Evolutionary conservation across 2,888 invertebrate species (phyloP).

Genomic region (Dione vanillae): DNA sequence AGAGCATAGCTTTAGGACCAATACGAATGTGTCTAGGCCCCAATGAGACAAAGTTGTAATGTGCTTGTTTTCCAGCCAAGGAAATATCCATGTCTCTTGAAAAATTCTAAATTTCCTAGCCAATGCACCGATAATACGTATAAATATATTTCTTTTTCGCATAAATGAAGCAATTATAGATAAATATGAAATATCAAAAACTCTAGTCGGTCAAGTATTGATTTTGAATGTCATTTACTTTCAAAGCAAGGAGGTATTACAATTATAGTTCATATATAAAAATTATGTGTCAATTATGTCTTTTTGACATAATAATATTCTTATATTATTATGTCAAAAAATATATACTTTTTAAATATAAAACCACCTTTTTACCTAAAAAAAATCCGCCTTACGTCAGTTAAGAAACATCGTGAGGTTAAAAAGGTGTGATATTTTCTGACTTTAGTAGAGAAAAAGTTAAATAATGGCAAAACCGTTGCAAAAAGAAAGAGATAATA

Average conservation of each 20-base stretch:
- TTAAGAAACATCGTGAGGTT: background rate
- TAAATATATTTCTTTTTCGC: constrained; percentile 70
- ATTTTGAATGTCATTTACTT: constrained; percentile 5
- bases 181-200: constrained; percentile 44
- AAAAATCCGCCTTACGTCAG: background rate
- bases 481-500: constrained; percentile 74
- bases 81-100: constrained; percentile 75
- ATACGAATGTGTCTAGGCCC: constrained; percentile 69
- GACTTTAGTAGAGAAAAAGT: background rate
- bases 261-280: background rate
- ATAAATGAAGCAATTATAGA: constrained; percentile 59
- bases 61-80: constrained; percentile 76
- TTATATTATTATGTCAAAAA: background rate
- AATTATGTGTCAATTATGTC: background rate
- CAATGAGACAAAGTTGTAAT: constrained; percentile 68
- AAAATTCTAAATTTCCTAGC: constrained; percentile 72
- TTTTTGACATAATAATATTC: too few species aligned
- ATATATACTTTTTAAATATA: background rate
- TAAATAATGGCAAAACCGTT: constrained; percentile 65
- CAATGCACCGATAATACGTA: constrained; percentile 62
- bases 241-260: background rate
- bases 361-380: background rate
- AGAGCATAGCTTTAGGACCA: constrained; percentile 70
- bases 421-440: background rate
- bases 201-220: constrained; percentile 6